Conservation (phyloP, 2,888 invertebrate species). For the Melanargia galathea region DNA sequence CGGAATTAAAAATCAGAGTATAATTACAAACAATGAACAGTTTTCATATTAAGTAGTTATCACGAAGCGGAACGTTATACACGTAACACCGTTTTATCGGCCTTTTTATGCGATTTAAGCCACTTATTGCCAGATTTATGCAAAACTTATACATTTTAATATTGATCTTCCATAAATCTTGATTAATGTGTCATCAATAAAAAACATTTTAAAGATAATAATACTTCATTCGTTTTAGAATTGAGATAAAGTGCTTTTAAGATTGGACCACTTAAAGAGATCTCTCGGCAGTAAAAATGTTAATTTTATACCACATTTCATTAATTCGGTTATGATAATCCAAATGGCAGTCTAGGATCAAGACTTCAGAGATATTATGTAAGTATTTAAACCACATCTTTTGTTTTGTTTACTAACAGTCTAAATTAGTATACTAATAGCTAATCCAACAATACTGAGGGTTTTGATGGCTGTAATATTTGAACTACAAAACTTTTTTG, state of each 20-base stretch:
- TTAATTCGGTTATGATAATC: not conserved
- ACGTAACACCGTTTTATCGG: not conserved
- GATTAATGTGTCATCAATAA: conserved; percentile 1
- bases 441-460: no score
- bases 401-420: no score
- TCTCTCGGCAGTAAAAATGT: conserved; percentile 1
- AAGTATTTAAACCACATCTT: no score
- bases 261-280: not conserved
- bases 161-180: conserved; percentile 2
- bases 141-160: conserved; percentile 6
- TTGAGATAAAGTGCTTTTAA: conserved; percentile 13
- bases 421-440: no score
- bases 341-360: not conserved
- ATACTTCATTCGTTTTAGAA: conserved; percentile 10
- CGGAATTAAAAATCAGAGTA: no score
- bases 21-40: no score
- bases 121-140: conserved; percentile 9
- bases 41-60: not conserved
- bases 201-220: conserved; percentile 15
- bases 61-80: not conserved
- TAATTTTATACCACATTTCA: conserved; percentile 2
- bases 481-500: no score
- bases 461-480: no score
- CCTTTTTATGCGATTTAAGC: not conserved
- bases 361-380: no score